Conservation (phyloP, 2,888 invertebrate genomes). For the Drosophila prolongata region DNA sequence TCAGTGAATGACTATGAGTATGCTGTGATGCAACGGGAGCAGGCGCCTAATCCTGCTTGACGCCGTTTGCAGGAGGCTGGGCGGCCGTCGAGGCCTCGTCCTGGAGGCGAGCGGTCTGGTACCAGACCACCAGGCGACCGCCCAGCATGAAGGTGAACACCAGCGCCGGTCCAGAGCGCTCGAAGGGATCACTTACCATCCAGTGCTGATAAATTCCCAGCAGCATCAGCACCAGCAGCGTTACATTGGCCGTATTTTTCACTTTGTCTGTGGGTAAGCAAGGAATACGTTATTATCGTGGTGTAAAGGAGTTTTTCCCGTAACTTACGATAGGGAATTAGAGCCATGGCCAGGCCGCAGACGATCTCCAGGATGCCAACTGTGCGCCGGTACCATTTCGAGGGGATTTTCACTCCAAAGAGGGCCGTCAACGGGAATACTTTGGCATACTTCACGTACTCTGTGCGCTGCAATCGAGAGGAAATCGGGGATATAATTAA, state of each 20-base stretch:
- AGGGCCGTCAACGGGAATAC: constrained; percentile 93
- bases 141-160: constrained; percentile 97
- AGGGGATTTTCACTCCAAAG: constrained; percentile 94
- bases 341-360: constrained; percentile 92
- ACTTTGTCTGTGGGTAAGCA: constrained; percentile 87
- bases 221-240: constrained; percentile 92
- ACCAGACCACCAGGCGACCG: constrained; percentile 94
- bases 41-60: constrained; percentile 86
- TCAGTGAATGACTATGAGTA: constrained; percentile 55
- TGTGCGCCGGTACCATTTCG: constrained; percentile 95
- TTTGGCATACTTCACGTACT: constrained; percentile 98
- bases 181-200: constrained; percentile 96
- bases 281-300: background rate
- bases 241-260: constrained; percentile 95
- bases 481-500: constrained; percentile 36
- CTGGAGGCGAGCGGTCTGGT: constrained; percentile 87
- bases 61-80: constrained; percentile 87
- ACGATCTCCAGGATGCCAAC: constrained; percentile 93
- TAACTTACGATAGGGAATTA: constrained; percentile 92
- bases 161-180: constrained; percentile 94
- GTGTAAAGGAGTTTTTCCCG: background rate
- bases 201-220: constrained; percentile 97
- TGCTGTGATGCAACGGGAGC: constrained; percentile 11
- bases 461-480: constrained; percentile 90
- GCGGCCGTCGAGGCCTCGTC: constrained; percentile 85